A percentile compares a stretch with the other conserved stretches of the same genome.
phyloP scores from a whole-genome alignment of 2,888 invertebrate species.

The Patella ulyssiponensis region DNA sequence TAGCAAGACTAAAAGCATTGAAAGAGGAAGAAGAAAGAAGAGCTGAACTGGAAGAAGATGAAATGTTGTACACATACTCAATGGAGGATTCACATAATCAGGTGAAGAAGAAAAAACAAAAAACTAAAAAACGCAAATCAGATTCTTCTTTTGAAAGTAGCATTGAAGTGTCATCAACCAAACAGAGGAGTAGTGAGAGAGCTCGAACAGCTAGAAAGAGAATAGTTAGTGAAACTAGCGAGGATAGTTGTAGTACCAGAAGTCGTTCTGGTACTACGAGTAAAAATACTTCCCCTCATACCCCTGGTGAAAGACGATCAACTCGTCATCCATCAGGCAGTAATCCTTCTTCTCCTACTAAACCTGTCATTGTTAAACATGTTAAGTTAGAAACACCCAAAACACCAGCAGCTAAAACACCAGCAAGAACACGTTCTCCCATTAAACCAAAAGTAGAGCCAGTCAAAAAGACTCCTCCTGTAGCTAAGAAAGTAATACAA shows the following conservation, averaged over 20 bases:
- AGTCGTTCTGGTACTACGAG: slow-evolving; percentile 1
- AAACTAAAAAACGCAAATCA: slow-evolving; percentile 19
- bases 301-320: background rate
- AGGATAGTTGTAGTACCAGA: slow-evolving; percentile 1
- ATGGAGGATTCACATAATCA: slow-evolving; percentile 88
- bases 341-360: background rate
- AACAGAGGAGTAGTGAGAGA: slow-evolving; percentile 17
- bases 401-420: slow-evolving; percentile 16
- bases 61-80: slow-evolving; percentile 82
- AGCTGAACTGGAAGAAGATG: slow-evolving; percentile 73
- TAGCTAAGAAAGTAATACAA: background rate
- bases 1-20: slow-evolving; percentile 77
- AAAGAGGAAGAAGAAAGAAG: slow-evolving; percentile 74
- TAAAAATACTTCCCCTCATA: slow-evolving; percentile 15
- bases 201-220: slow-evolving; percentile 14
- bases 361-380: slow-evolving; percentile 13
- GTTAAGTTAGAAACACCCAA: background rate
- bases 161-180: background rate
- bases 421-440: background rate
- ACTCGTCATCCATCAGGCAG: background rate
- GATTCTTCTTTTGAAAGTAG: slow-evolving; percentile 20
- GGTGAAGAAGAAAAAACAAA: slow-evolving; percentile 41
- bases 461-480: slow-evolving; percentile 15
- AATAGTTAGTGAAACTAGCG: slow-evolving; percentile 2
- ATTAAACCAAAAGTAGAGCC: slow-evolving; percentile 23